phyloP scores from a whole-genome alignment of 2,113 vertebrate genomes.

The Plecturocebus donacophilus region DNA sequence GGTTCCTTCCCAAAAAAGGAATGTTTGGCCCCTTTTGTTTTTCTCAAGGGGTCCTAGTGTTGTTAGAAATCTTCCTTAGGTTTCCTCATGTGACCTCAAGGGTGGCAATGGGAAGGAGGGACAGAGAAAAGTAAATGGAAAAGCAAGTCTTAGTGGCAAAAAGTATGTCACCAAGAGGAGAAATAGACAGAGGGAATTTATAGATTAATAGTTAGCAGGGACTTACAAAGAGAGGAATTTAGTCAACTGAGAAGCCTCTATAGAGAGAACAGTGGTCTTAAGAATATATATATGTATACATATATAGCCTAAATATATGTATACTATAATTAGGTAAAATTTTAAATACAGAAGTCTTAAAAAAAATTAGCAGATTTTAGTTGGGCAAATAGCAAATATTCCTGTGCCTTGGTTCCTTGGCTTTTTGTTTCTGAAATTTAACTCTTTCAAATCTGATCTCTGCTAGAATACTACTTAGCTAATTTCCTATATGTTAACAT shows the following conservation, averaged over 20 bases:
- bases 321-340: not conserved
- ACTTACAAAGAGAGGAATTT: not conserved
- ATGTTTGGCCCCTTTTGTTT: not conserved
- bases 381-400: not conserved
- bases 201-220: not conserved
- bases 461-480: not conserved
- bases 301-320: not conserved
- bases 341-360: not conserved
- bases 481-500: not conserved
- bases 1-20: not conserved
- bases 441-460: not conserved
- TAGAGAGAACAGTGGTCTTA: not conserved
- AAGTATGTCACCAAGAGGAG: not conserved
- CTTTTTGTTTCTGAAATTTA: not conserved
- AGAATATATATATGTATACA: not conserved
- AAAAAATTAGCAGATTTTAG: not conserved
- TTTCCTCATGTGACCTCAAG: not conserved
- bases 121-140: not conserved
- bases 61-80: not conserved
- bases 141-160: not conserved
- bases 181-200: not conserved
- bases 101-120: not conserved
- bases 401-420: not conserved
- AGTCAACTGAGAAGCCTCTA: not conserved
- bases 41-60: not conserved